Percentiles rank a stretch among this genome's conserved stretches.
Conservation (phyloP, 2,888 invertebrate species). For the Pachycephus smyrnensis region DNA sequence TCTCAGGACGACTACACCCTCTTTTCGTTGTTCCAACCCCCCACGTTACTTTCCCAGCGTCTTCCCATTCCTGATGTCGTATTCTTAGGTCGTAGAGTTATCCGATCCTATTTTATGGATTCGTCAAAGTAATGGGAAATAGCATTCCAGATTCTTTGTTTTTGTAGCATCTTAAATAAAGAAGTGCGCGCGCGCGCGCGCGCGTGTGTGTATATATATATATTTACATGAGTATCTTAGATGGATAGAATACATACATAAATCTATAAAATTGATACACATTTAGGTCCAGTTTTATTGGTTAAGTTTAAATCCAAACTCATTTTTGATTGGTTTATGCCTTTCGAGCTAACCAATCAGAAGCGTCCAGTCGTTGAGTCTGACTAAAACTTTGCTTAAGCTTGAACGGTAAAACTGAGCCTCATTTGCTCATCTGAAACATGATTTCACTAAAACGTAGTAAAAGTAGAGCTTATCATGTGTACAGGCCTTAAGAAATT, state of each 20-base stretch:
- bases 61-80: not conserved
- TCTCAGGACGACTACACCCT: slow-evolving; percentile 12
- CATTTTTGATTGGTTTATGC: no score
- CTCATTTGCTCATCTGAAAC: not conserved
- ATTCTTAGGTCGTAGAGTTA: not conserved
- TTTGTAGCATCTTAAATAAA: not conserved
- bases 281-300: not conserved
- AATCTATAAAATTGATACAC: not conserved
- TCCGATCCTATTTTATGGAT: not conserved
- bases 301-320: not conserved
- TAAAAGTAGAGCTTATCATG: not conserved
- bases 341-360: no score
- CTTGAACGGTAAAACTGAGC: not conserved
- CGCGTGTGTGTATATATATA: no score
- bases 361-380: not conserved
- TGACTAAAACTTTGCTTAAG: not conserved
- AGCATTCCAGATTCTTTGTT: not conserved
- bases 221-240: not conserved
- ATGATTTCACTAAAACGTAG: not conserved
- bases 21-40: not conserved
- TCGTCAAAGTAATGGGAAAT: not conserved
- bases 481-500: not conserved
- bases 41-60: not conserved
- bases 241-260: not conserved
- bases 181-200: no score